Conservation (phyloP, 2,797 vertebrate species). For the Numenius phaeopus region DNA sequence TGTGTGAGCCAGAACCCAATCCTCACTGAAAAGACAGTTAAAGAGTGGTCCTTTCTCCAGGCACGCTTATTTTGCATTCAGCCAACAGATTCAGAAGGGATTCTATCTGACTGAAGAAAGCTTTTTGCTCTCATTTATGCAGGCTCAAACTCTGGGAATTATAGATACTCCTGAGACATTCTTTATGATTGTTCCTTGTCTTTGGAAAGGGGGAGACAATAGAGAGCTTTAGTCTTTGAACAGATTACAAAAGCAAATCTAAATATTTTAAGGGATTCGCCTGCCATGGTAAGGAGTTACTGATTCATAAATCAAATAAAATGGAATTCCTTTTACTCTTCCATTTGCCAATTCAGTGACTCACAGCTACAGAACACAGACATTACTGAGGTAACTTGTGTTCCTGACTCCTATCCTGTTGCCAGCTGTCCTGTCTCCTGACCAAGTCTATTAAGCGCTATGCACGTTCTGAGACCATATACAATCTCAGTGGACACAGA, state of each 20-base stretch:
- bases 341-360: neutral
- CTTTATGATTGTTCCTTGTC: slow-evolving; percentile 56
- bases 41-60: neutral
- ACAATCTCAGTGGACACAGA: neutral
- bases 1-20: neutral
- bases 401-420: neutral
- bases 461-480: fast-evolving
- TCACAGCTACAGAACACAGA: neutral
- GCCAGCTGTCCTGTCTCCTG: neutral
- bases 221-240: slow-evolving; percentile 56
- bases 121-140: slow-evolving; percentile 63
- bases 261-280: slow-evolving; percentile 55
- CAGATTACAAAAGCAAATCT: slow-evolving; percentile 60
- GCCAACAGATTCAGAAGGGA: slow-evolving; percentile 5
- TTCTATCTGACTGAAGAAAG: slow-evolving; percentile 47
- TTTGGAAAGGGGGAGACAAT: slow-evolving; percentile 52
- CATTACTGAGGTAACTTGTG: neutral
- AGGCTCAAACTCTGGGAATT: slow-evolving; percentile 61
- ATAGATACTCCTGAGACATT: slow-evolving; percentile 55
- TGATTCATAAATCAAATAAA: slow-evolving; percentile 60
- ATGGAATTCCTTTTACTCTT: slow-evolving; percentile 25
- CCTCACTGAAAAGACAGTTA: neutral
- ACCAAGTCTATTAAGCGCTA: neutral
- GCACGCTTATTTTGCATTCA: neutral
- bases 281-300: slow-evolving; percentile 38